phyloP scores from a whole-genome alignment of 2,113 vertebrate species.

The Speoplatyrhinus poulsoni region DNA sequence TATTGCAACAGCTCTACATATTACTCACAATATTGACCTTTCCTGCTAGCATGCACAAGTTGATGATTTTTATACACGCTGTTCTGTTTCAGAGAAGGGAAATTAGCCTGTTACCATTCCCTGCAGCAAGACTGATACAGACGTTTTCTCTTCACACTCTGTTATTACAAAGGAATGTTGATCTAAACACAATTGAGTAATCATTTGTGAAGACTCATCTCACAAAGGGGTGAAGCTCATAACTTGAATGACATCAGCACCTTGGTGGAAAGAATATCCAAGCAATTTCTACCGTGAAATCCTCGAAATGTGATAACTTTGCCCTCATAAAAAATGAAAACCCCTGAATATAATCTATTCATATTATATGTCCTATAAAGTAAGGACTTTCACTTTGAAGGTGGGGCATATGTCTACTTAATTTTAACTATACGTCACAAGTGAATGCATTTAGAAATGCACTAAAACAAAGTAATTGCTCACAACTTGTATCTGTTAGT shows the following conservation, averaged over 20 bases:
- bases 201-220: slow-evolving; percentile 25
- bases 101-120: slow-evolving; percentile 14
- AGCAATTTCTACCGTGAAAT: slow-evolving; percentile 53
- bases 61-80: slow-evolving; percentile 1
- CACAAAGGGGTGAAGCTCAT: not conserved
- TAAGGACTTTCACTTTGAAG: slow-evolving; percentile 33
- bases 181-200: slow-evolving; percentile 46
- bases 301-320: slow-evolving; percentile 49
- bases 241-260: not conserved
- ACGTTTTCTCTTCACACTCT: slow-evolving; percentile 27
- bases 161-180: slow-evolving; percentile 52
- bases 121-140: slow-evolving; percentile 2
- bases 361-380: slow-evolving; percentile 47
- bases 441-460: no score
- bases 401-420: slow-evolving; percentile 45
- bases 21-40: not conserved
- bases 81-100: not conserved
- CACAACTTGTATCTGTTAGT: no score
- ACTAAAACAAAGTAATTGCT: no score
- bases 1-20: not conserved
- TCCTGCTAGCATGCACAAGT: not conserved
- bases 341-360: slow-evolving; percentile 44
- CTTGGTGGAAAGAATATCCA: not conserved
- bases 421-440: not conserved
- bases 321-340: slow-evolving; percentile 61